These are phyloP conservation scores for Melanitta fusca DNA, from an alignment of 2,797 vertebrate species.

Conservation along the genomic window DNA sequence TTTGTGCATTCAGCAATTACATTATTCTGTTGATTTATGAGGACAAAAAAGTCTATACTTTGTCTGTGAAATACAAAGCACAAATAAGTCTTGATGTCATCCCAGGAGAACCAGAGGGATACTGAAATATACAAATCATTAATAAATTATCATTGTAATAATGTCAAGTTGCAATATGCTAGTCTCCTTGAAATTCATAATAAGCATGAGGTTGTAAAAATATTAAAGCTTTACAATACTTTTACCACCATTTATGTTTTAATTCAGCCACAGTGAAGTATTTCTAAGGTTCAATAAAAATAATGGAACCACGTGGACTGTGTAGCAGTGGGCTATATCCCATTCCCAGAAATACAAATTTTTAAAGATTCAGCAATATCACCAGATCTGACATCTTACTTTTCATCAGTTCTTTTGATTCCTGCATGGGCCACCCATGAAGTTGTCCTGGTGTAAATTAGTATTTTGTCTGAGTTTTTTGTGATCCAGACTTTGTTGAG, in stretches of 20 bases:
- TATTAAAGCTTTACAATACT: neutral
- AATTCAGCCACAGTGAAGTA: neutral
- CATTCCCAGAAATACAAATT: neutral
- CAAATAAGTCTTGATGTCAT: constrained; percentile 8
- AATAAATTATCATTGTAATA: constrained; percentile 46
- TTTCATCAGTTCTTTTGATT: neutral
- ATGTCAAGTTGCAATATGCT: neutral
- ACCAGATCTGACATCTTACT: neutral
- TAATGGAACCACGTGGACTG: neutral
- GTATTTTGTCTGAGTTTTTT: neutral
- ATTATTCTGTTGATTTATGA: constrained; percentile 54
- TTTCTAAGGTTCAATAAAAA: constrained; percentile 3
- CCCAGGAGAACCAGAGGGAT: constrained; percentile 19
- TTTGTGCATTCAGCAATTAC: constrained; percentile 1
- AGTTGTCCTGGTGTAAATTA: neutral
- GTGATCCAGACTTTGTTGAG: neutral
- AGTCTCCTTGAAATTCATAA: neutral
- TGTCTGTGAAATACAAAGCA: neutral
- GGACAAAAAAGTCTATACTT: neutral
- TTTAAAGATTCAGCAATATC: constrained; percentile 8
- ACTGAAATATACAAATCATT: constrained; percentile 21
- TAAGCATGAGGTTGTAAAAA: constrained; percentile 11
- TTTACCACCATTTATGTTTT: neutral
- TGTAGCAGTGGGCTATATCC: neutral
- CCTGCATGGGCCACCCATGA: neutral